phyloP scores from a whole-genome alignment of 1,140 invertebrate species.

The Belonocnema kinseyi region DNA sequence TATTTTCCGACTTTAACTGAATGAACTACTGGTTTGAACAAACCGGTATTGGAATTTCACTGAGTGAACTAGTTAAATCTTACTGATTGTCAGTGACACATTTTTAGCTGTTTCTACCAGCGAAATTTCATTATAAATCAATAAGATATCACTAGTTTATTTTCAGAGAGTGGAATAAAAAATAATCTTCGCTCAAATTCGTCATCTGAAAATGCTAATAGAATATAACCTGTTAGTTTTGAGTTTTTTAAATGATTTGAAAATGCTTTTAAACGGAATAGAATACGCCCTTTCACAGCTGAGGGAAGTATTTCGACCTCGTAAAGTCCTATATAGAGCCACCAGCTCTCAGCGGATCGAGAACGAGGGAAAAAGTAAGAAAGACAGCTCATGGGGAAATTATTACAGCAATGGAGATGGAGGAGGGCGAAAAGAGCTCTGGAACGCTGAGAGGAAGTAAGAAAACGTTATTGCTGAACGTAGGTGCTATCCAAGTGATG shows the following conservation, averaged over 20 bases:
- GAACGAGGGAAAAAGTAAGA: conserved; percentile 15
- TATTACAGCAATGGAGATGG: conserved; percentile 40
- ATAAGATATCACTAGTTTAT: too few relatives aligned
- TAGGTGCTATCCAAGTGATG: conserved; percentile 47
- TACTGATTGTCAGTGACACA: too few relatives aligned
- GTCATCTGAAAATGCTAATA: too few relatives aligned
- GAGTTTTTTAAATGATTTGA: conserved; percentile 32
- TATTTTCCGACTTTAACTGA: too few relatives aligned
- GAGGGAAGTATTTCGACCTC: conserved; percentile 38
- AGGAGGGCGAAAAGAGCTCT: conserved; percentile 30
- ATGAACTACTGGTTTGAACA: too few relatives aligned
- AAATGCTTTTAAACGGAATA: conserved; percentile 28
- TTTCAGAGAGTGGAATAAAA: too few relatives aligned
- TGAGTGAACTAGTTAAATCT: too few relatives aligned
- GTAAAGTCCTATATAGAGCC: conserved; percentile 43
- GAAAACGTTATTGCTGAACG: conserved; percentile 45
- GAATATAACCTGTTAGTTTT: neutral
- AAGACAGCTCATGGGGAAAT: conserved; percentile 39
- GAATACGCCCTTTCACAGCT: conserved; percentile 12
- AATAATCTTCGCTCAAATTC: too few relatives aligned
- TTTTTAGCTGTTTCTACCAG: too few relatives aligned
- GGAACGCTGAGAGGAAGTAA: conserved; percentile 31
- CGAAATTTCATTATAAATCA: too few relatives aligned
- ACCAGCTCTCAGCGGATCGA: conserved; percentile 21
- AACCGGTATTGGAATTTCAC: too few relatives aligned